Evolutionary conservation across 2,888 invertebrate genomes (phyloP), one percentile per base, ranked within the genome.

Genomic region (Tyria jacobaeae): DNA sequence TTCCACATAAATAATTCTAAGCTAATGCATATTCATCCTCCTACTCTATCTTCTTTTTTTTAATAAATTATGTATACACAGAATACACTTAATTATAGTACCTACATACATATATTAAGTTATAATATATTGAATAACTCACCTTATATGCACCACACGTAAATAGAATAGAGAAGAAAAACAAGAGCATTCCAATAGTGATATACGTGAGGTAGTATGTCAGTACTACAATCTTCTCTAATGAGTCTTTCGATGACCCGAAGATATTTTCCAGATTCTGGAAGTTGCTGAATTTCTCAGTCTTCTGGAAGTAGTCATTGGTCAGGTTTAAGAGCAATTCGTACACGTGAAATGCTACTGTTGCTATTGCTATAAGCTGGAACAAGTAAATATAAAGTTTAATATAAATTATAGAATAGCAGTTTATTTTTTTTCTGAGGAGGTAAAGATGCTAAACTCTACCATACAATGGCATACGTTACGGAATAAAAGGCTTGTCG

Each of bases 141-240:
- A 92, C 93, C 86, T 88, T 89, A 75, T 89, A 89, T 66, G 90
- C 90, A 60, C 93, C 93, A 73, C 89, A 87, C 0, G 90, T 89
- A 62, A 89, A 87, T 60, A 91, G 68, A 4, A 86, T 75, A 49
- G 85, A 82, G 65, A 91, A 90, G 5, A 93, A 64, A 47, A 93
- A 87, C 65, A 92, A 66, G 27, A 92, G 63, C 31, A 90, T 67
- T 55, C 85, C 89, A 60, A 93, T 82, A 2, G 81, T 64, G 1
- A 89, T 84, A 60, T 94, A 93, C 14, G 86, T 82, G 31, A 86
- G 60, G 69, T 89, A 89, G 73, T 93, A 94, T 47, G 87, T 80
- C 63, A 90, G 76, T 52, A 86, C 85, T 34, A 90, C 84, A 15
- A 85, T 69, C 7, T 76, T 78, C 56, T 89, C 87, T 61, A 93